Conservation (phyloP, 2,888 invertebrate species). For the Lithophane ornitopus region DNA sequence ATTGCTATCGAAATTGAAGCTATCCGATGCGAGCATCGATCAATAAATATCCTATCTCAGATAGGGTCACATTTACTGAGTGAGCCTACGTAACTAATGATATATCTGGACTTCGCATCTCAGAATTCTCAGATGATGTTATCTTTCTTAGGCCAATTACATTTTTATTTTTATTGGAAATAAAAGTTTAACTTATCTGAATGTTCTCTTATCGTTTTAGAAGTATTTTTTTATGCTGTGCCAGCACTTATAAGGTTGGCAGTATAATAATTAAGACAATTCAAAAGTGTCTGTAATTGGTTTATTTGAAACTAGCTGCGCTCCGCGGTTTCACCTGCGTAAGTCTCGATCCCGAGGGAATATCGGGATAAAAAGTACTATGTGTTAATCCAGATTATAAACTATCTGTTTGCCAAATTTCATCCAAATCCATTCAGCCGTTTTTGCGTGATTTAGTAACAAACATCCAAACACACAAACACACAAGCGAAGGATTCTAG, state of each 20-base stretch:
- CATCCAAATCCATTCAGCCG: too few relatives aligned
- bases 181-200: not conserved
- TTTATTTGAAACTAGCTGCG: too few relatives aligned
- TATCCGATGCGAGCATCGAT: constrained; percentile 40
- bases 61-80: constrained; percentile 49
- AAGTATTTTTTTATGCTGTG: not conserved
- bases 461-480: too few relatives aligned
- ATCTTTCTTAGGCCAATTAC: constrained; percentile 32
- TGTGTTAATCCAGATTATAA: too few relatives aligned
- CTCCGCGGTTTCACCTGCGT: too few relatives aligned
- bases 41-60: constrained; percentile 46
- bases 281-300: too few relatives aligned
- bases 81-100: constrained; percentile 37
- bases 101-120: constrained; percentile 48
- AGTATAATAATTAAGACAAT: not conserved
- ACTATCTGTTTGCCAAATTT: too few relatives aligned
- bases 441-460: too few relatives aligned
- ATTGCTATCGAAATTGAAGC: constrained; percentile 56
- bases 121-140: constrained; percentile 28
- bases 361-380: too few relatives aligned
- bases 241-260: not conserved
- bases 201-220: not conserved
- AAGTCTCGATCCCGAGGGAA: too few relatives aligned
- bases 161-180: constrained; percentile 19
- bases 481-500: too few relatives aligned